A percentile compares a stretch with the other conserved stretches of the same genome.
Conservation (phyloP, 2,797 vertebrate species). For the Tragelaphus oryx region DNA sequence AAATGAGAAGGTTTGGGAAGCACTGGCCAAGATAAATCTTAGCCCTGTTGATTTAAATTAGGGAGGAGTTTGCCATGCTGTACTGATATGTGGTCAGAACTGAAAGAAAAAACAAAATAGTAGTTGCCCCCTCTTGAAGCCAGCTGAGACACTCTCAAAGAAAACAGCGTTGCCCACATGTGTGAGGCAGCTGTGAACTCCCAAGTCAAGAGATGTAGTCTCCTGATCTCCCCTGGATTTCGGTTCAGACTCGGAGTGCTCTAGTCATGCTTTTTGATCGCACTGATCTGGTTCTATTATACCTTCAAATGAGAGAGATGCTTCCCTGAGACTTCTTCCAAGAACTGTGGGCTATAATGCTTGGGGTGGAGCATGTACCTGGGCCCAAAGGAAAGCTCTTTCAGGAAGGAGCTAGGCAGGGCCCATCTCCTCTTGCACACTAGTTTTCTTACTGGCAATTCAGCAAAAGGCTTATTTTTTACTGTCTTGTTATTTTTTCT, state of each 20-base stretch:
- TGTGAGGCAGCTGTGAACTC: not conserved
- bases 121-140: not conserved
- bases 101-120: not conserved
- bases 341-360: not conserved
- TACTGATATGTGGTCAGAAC: not conserved
- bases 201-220: not conserved
- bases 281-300: not conserved
- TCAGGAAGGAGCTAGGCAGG: constrained; percentile 18
- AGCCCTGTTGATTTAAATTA: not conserved
- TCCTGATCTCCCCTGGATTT: not conserved
- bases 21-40: not conserved
- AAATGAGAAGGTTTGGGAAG: not conserved
- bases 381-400: not conserved
- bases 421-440: constrained; percentile 53
- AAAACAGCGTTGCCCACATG: not conserved
- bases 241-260: not conserved
- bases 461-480: constrained; percentile 78
- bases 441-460: constrained; percentile 74
- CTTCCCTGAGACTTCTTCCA: not conserved
- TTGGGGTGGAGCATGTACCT: not conserved
- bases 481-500: constrained; percentile 79
- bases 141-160: not conserved
- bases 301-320: not conserved
- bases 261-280: not conserved
- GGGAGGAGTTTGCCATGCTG: not conserved